These are phyloP conservation scores for Episyrphus balteatus DNA, from an alignment of 1,140 invertebrate species.

Conservation along the genomic window DNA sequence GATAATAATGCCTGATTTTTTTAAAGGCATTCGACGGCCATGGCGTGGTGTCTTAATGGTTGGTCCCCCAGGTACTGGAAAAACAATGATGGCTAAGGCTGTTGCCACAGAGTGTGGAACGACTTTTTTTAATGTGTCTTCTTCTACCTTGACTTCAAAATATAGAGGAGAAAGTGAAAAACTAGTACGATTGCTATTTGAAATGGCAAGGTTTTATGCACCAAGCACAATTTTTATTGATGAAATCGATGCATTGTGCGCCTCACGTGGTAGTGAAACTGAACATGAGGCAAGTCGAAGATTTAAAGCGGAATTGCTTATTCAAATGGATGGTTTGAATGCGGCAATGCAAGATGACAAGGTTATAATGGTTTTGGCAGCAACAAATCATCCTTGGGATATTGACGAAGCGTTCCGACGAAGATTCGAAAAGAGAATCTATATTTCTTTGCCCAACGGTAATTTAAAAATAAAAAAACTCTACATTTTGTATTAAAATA, in stretches of 20 bases:
- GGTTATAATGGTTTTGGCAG: constrained; percentile 94
- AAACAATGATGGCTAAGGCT: constrained; percentile 96
- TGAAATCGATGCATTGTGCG: constrained; percentile 97
- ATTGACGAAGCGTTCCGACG: constrained; percentile 95
- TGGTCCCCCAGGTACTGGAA: constrained; percentile 74
- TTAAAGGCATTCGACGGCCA: constrained; percentile 80
- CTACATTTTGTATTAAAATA: no score
- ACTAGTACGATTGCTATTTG: constrained; percentile 90
- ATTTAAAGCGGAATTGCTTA: constrained; percentile 96
- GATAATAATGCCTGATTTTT: constrained; percentile 96
- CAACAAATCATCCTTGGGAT: constrained; percentile 99
- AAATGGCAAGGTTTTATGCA: constrained; percentile 98
- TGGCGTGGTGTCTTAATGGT: constrained; percentile 74
- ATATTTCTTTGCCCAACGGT: constrained; percentile 93
- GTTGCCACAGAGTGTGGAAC: constrained; percentile 98
- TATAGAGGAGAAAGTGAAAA: constrained; percentile 98
- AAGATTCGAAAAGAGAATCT: constrained; percentile 95
- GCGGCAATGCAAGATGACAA: constrained; percentile 49
- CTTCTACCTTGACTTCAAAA: constrained; percentile 94
- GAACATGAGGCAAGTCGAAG: constrained; percentile 97
- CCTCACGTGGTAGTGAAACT: constrained; percentile 84
- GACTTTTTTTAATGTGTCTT: constrained; percentile 98
- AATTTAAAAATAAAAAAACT: no score
- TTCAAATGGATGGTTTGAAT: constrained; percentile 93
- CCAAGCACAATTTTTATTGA: constrained; percentile 99